Percentiles rank a stretch among this genome's conserved stretches.
Conservation (phyloP, 2,797 vertebrate genomes). For the Gymnodraco acuticeps region DNA sequence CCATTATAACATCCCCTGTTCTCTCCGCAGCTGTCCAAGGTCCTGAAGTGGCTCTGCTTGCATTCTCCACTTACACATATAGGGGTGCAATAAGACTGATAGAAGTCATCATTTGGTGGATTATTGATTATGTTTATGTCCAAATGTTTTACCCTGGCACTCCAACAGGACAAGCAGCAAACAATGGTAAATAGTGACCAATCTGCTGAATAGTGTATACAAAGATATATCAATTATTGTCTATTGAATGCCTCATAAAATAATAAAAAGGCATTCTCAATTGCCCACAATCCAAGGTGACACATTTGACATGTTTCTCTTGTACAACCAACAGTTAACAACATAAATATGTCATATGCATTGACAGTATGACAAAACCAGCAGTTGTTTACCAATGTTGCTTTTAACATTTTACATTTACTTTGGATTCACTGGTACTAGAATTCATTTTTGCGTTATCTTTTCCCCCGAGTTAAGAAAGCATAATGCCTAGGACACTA, state of each 20-base stretch:
- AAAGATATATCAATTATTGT: no score
- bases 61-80: neutral
- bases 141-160: neutral
- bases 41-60: conserved; percentile 23
- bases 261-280: no score
- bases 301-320: neutral
- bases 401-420: neutral
- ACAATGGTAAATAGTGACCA: neutral
- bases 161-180: neutral
- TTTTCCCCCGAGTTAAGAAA: neutral
- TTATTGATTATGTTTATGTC: neutral
- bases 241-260: neutral
- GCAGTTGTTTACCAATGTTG: neutral
- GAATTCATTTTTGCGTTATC: neutral
- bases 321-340: neutral
- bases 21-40: conserved; percentile 50
- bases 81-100: neutral
- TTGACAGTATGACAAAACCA: neutral
- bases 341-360: neutral
- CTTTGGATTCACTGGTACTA: no score
- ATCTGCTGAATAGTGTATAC: neutral
- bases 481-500: neutral
- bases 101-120: neutral
- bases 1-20: neutral
- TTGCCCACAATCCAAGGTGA: neutral